These are phyloP conservation scores for Cotesia typhae DNA, from an alignment of 1,140 invertebrate genomes.

Conservation along the genomic window DNA sequence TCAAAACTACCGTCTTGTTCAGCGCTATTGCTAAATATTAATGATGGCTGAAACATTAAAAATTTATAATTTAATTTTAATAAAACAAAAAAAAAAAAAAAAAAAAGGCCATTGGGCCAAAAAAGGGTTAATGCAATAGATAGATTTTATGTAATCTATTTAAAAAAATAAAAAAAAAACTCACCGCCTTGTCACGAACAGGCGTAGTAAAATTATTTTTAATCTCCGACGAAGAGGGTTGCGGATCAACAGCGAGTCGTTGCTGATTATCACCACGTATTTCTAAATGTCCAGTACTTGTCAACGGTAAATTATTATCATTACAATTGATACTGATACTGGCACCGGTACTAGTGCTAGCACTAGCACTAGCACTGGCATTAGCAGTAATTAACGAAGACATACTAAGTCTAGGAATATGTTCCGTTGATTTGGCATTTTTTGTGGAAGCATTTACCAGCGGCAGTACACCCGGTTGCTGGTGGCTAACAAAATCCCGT, in stretches of 20 bases:
- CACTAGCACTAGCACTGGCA: too few species aligned
- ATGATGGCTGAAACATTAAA: conserved; percentile 50
- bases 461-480: conserved; percentile 44
- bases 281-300: too few species aligned
- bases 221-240: not conserved
- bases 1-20: conserved; percentile 64
- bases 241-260: not conserved
- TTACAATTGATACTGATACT: too few species aligned
- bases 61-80: not conserved
- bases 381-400: conserved; percentile 41
- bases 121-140: too few species aligned
- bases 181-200: conserved; percentile 19
- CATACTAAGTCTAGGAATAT: conserved; percentile 49
- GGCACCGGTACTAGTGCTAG: too few species aligned
- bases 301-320: too few species aligned
- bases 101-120: too few species aligned
- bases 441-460: conserved; percentile 48
- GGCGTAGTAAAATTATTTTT: not conserved
- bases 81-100: not conserved
- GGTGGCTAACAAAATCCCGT: conserved; percentile 51
- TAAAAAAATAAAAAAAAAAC: not conserved
- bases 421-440: conserved; percentile 43
- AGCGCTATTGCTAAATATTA: conserved; percentile 56
- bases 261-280: not conserved
- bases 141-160: not conserved